Base-by-base conservation (phyloP, 2,888 invertebrate species). In the Heliconius erato region DNA sequence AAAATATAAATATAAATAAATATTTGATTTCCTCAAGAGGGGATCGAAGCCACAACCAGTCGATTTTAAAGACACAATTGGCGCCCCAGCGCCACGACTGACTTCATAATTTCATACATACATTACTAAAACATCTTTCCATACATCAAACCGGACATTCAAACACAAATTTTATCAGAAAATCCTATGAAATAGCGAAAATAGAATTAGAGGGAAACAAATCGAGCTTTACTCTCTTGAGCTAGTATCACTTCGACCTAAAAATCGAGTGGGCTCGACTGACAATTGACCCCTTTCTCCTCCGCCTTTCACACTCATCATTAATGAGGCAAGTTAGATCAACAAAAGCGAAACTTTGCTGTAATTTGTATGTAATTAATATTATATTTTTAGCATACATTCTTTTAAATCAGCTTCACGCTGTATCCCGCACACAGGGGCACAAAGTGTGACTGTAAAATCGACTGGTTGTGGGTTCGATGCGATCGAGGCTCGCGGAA, bases 231-330 rank as follows among this genome's bases (percentile, higher is more conserved):
- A 78, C 44, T 79, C 78, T 76, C 80, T 82, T 69, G 81, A 80
- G 82, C 81, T 81, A 78, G 85, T 86, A 85, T 85, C 84, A 79
- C 81, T 84, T 83, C 84, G 86, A 85, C 85, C 83, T 82, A 84
- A 86, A 86, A 84, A 85, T 85, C 80, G 84, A 85, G 85, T 65
- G 74, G 77, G 44, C 83, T 85, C 83, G 80, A 82, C 82, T 80
- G 71, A 83, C 84, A 79, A 84, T 86, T 86, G 85, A 86, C 85
- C 85, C 81, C 85, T 78, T 86, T 86, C 81, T 72, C 74, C 80
- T 84, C 80, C 35, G 77, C 81, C 79, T 81, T 84, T 82, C 81
- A 82, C 82, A 81, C 84, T 84, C 71, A 69, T 82, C 81, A 84
- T 79, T 86, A 86, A 86, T 84, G 84, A 85, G 82, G 49, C 65